phyloP scores from a whole-genome alignment of 2,888 invertebrate species.

The Drosophila borborema region DNA sequence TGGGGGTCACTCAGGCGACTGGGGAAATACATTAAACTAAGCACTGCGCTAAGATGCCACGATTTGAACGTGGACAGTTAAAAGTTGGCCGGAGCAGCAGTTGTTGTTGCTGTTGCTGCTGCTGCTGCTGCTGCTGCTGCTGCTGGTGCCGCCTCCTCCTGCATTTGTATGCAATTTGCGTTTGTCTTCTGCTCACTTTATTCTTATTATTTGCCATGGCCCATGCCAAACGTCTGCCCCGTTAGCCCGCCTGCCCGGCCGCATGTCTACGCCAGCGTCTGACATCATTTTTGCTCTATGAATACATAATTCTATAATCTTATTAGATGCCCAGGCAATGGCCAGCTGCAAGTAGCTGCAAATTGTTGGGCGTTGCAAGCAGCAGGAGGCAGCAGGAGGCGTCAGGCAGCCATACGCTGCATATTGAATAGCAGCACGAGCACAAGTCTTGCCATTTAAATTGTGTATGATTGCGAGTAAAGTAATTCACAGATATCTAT shows the following conservation, averaged over 20 bases:
- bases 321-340: conserved; percentile 63
- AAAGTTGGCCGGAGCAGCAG: conserved; percentile 30
- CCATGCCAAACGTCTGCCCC: neutral
- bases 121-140: neutral
- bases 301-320: conserved; percentile 81
- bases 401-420: conserved; percentile 11
- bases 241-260: neutral
- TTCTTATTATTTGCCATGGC: conserved; percentile 26
- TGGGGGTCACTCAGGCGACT: conserved; percentile 15
- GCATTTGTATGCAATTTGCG: conserved; percentile 75
- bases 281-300: conserved; percentile 71
- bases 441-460: neutral
- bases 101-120: neutral
- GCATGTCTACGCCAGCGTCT: conserved; percentile 45
- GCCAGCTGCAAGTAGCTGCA: conserved; percentile 49
- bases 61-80: conserved; percentile 47
- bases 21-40: conserved; percentile 72
- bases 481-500: neutral
- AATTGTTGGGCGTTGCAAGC: conserved; percentile 22
- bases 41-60: conserved; percentile 60
- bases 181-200: conserved; percentile 56
- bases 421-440: conserved; percentile 34
- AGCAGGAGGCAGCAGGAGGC: neutral
- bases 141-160: neutral
- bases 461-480: neutral